Base-by-base conservation (phyloP, 2,888 invertebrate species). In the Argyresthia goedartella region DNA sequence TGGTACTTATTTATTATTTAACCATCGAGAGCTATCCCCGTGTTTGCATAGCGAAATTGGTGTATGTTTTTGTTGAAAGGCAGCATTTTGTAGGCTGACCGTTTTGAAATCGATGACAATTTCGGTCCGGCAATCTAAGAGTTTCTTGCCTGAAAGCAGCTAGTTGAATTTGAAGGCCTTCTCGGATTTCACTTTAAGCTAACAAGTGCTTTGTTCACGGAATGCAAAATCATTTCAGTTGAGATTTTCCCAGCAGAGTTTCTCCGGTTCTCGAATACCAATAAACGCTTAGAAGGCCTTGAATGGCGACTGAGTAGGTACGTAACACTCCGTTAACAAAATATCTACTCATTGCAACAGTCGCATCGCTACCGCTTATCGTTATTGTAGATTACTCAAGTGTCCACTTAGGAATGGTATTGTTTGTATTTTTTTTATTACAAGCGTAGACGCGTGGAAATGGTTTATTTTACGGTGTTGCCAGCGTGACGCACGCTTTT, bases 31-130 rank as follows among this genome's bases (percentile, higher is more conserved):
- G 74, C 73, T 75, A 74, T 72, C 74, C 71, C 66, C 67, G 65
- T 82, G 81, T 81, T 81, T 81, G 76, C 78, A 78, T 77, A 81
- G 74, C 74, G 81, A 77, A 79, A 81, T 82, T 79, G 80, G 79
- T 77, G 78, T 80, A 73, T 69, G 71, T 44, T 44, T 14, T 44
- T 14, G 25, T 6, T 25, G 25, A 25, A 2, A 6, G 25, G 25
- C 25, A 4, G 25, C 25, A 25, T 2, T 25, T 25, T 4, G 25
- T 25, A 25, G 25, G 25, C 25, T 25, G 25, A 25, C 25, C 3
- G 25, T 25, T 6, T 4, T 25, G 2, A 6, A 25, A 25, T 25
- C 25, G 25, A 25, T 25, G 25, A 25, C 25, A 25, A 25, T 6
- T 25, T 25, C 6, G 3, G 25, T 25, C 25, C 25, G 6, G 25